Percentiles rank a stretch among this genome's conserved stretches.
Evolutionary conservation across 1,140 invertebrate species (phyloP).

Genomic region (Drosophila suzukii): DNA sequence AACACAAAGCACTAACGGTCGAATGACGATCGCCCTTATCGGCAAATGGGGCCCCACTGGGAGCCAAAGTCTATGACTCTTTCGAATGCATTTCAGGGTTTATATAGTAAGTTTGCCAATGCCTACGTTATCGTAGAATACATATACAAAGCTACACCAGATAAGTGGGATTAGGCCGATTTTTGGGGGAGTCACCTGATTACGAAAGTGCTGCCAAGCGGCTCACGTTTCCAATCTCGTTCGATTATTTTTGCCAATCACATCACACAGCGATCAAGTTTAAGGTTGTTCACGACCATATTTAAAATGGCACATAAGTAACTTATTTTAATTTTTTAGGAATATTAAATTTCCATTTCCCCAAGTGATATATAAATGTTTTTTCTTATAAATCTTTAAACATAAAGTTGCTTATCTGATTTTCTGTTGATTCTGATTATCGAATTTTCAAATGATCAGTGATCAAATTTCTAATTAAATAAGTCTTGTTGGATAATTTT

Average conservation of each 20-base stretch:
- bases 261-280: not conserved
- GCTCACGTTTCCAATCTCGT: not conserved
- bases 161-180: not conserved
- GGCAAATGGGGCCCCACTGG: constrained; percentile 15
- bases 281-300: not conserved
- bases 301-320: not conserved
- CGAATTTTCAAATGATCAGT: not conserved
- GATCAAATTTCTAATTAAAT: not conserved
- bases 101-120: not conserved
- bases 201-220: not conserved
- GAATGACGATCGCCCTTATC: constrained; percentile 32
- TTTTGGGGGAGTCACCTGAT: constrained; percentile 4
- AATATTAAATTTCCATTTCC: no score
- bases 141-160: not conserved
- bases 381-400: no score
- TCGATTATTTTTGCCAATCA: not conserved
- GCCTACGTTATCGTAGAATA: not conserved
- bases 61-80: constrained; percentile 12
- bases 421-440: not conserved
- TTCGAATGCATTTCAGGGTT: constrained; percentile 5
- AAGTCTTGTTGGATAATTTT: not conserved
- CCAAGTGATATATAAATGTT: no score
- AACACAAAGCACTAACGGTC: constrained; percentile 21
- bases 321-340: not conserved
- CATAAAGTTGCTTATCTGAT: no score